Conservation (phyloP, 2,888 invertebrate genomes). For the Diaphora mendica region DNA sequence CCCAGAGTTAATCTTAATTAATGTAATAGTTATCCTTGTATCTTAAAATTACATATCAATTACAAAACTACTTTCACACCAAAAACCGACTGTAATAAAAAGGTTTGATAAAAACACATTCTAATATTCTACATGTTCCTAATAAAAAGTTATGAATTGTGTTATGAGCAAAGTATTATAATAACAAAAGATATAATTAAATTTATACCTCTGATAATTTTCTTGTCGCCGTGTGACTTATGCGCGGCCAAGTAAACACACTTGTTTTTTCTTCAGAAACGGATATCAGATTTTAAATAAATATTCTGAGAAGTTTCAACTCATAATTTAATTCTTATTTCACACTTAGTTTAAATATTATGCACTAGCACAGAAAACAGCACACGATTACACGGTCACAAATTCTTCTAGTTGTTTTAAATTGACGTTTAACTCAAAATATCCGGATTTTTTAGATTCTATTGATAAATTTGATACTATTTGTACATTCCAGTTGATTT, state of each 20-base stretch:
- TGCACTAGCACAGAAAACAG: slow-evolving; percentile 17
- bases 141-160: not conserved
- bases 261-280: slow-evolving; percentile 10
- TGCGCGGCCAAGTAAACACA: not conserved
- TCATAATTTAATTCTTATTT: slow-evolving; percentile 29
- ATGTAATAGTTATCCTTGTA: not conserved
- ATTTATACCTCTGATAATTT: slow-evolving; percentile 9
- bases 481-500: not conserved
- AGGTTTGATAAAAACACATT: not conserved
- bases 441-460: not conserved
- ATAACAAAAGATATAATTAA: not conserved
- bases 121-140: not conserved
- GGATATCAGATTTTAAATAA: slow-evolving; percentile 26
- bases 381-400: slow-evolving; percentile 30
- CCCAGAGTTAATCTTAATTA: not conserved
- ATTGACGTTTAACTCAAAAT: not conserved
- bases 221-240: not conserved
- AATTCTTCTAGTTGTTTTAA: slow-evolving; percentile 22
- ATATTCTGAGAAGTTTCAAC: slow-evolving; percentile 23
- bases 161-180: not conserved
- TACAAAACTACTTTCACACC: not conserved
- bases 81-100: not conserved
- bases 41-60: not conserved
- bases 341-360: slow-evolving; percentile 19
- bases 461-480: not conserved